Evolutionary conservation across 2,888 invertebrate genomes (phyloP).

Genomic region (Eristalinus sepulchralis): DNA sequence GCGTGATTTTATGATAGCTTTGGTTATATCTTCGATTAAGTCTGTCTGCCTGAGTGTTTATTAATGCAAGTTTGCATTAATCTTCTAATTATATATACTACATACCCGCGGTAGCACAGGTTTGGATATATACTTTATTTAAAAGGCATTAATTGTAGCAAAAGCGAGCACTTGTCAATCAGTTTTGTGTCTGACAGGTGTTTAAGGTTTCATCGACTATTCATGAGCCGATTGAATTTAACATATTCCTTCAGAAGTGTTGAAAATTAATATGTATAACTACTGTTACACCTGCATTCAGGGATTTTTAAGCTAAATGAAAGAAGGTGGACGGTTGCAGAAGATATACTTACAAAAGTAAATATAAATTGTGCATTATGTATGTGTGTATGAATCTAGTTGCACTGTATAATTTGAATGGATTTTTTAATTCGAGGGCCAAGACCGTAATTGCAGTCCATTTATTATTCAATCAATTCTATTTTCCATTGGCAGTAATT

Average conservation of each 20-base stretch:
- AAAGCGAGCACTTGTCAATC: slow-evolving; percentile 20
- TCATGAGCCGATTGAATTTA: slow-evolving; percentile 39
- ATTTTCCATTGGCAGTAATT: slow-evolving; percentile 67
- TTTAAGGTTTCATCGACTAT: slow-evolving; percentile 48
- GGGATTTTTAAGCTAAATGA: not conserved
- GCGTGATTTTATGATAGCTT: not conserved
- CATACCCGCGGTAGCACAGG: not conserved
- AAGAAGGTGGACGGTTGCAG: not conserved
- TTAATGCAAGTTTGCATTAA: not conserved
- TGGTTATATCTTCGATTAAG: not conserved
- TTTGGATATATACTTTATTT: slow-evolving; percentile 52
- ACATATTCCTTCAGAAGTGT: not conserved
- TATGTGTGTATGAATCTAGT: not conserved
- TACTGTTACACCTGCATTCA: not conserved
- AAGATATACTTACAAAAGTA: slow-evolving; percentile 12
- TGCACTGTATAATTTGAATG: not conserved
- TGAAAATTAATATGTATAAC: not conserved
- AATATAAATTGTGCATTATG: not conserved
- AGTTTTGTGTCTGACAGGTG: slow-evolving; percentile 56
- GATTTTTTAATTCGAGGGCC: slow-evolving; percentile 50
- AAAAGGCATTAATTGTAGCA: slow-evolving; percentile 38
- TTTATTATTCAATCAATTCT: slow-evolving; percentile 67
- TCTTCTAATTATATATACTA: too few species aligned
- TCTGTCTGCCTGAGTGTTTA: slow-evolving; percentile 3
- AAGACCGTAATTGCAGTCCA: slow-evolving; percentile 59